These are phyloP conservation scores for Danionella dracula DNA, from an alignment of 2,797 vertebrate genomes.

Conservation along the genomic window DNA sequence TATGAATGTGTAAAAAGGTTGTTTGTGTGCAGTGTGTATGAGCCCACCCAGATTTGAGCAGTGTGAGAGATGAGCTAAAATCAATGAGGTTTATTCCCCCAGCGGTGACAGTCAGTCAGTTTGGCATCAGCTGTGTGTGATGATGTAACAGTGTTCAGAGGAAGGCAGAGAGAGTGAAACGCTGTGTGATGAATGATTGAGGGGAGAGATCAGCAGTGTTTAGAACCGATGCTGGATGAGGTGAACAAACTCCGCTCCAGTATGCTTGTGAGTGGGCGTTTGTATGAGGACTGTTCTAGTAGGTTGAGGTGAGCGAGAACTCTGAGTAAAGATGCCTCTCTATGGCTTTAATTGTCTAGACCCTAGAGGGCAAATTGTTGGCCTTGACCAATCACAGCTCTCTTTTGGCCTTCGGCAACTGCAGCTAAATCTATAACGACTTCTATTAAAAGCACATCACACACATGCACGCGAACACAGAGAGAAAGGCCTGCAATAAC, in stretches of 20 bases:
- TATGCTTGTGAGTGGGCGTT: too few species aligned
- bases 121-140: conserved; percentile 29
- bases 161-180: background rate
- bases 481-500: background rate
- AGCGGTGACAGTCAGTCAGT: background rate
- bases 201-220: background rate
- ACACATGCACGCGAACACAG: background rate
- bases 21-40: conserved; percentile 10
- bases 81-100: conserved; percentile 36
- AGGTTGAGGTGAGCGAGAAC: background rate
- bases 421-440: conserved; percentile 16
- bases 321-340: background rate
- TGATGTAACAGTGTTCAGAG: conserved; percentile 34
- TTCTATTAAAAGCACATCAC: conserved; percentile 19
- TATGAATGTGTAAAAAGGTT: too few species aligned
- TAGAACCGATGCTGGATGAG: background rate
- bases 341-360: conserved; percentile 21
- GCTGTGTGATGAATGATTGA: background rate
- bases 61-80: too few species aligned
- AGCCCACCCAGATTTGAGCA: too few species aligned
- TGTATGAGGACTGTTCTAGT: too few species aligned
- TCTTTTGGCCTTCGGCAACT: background rate
- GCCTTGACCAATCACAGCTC: background rate
- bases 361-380: background rate
- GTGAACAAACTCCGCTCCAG: background rate